Evolutionary conservation across 1,140 invertebrate genomes (phyloP).

Genomic region (Ooceraea biroi): DNA sequence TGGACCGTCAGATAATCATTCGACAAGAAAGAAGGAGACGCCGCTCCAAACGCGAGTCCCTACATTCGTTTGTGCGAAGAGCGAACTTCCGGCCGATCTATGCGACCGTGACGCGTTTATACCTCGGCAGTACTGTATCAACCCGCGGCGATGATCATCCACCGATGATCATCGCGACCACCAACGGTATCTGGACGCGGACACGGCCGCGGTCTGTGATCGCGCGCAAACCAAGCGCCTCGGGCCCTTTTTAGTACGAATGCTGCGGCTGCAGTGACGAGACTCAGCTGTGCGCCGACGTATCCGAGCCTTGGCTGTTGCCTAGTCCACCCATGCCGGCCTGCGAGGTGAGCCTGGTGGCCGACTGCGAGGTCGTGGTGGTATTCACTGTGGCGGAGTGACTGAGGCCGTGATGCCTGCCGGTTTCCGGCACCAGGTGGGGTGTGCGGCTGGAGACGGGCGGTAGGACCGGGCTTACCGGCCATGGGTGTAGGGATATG

Average conservation of each 20-base stretch:
- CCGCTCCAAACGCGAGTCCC: constrained; percentile 5
- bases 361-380: constrained; percentile 79
- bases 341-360: constrained; percentile 81
- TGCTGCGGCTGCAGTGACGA: constrained; percentile 86
- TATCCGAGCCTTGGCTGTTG: constrained; percentile 84
- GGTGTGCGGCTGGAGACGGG: constrained; percentile 90
- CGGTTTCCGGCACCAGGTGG: constrained; percentile 91
- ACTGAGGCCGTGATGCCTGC: constrained; percentile 81
- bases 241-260: constrained; percentile 80
- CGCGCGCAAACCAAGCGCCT: constrained; percentile 31
- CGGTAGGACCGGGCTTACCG: constrained; percentile 90
- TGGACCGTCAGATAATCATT: not conserved
- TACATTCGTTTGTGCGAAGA: constrained; percentile 43
- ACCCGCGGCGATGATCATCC: not conserved
- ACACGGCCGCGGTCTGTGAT: constrained; percentile 6
- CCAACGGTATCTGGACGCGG: not conserved
- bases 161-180: not conserved
- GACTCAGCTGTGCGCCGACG: constrained; percentile 85
- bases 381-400: constrained; percentile 84
- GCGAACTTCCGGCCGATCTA: constrained; percentile 1
- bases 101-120: not conserved
- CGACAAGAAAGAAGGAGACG: constrained; percentile 33
- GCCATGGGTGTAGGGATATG: constrained; percentile 89
- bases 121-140: constrained; percentile 12
- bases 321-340: constrained; percentile 82